These are phyloP conservation scores for Ariopsis seemanni DNA, from an alignment of 2,113 vertebrate species.

Conservation along the genomic window DNA sequence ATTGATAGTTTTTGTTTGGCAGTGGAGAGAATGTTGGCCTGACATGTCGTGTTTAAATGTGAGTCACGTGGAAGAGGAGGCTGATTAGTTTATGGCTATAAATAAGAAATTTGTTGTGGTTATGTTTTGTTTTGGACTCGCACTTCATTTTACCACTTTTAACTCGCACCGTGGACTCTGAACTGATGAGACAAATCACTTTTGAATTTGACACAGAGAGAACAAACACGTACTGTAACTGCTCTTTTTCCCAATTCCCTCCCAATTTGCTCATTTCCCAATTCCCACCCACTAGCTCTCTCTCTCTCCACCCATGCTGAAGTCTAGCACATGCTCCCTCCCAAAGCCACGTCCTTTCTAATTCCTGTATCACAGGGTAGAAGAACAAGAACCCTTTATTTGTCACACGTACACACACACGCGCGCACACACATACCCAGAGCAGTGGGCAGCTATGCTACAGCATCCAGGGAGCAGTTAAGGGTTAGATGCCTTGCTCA, in stretches of 20 bases:
- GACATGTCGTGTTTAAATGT: background rate
- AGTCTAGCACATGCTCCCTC: background rate
- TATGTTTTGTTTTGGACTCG: background rate
- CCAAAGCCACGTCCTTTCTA: background rate
- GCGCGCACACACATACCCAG: too few species aligned
- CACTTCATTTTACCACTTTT: background rate
- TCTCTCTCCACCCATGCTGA: background rate
- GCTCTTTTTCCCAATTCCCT: background rate
- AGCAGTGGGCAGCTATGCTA: too few species aligned
- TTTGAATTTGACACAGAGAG: background rate
- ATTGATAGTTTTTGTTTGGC: background rate
- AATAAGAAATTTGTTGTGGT: background rate
- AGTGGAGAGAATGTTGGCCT: background rate
- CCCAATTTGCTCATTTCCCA: background rate
- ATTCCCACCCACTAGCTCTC: background rate
- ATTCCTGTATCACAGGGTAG: background rate
- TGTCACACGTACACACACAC: too few species aligned
- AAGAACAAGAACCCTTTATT: background rate
- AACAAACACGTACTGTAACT: background rate
- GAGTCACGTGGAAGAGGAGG: background rate
- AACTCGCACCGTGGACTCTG: background rate
- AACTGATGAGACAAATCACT: background rate
- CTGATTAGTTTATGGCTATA: background rate
- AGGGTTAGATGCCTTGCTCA: too few species aligned
- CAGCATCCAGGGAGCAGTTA: too few species aligned